Percentiles rank a stretch among this genome's conserved stretches.
phyloP scores from a whole-genome alignment of 2,113 vertebrate species.

The Cynopterus brachyotis region DNA sequence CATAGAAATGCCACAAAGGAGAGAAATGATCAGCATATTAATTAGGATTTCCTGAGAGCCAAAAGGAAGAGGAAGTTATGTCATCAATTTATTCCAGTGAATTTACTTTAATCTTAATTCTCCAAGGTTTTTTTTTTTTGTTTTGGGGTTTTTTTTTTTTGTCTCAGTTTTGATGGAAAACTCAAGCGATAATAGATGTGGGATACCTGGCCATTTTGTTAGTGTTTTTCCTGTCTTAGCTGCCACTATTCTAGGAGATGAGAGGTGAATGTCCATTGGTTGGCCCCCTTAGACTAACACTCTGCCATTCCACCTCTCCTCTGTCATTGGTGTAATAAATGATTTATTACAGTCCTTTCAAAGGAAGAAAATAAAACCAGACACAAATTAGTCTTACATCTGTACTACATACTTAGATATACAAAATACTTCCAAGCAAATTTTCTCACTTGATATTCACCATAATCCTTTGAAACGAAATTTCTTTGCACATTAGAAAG shows the following conservation, averaged over 20 bases:
- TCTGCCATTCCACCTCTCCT: not conserved
- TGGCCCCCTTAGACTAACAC: not conserved
- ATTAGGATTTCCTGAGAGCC: constrained; percentile 2
- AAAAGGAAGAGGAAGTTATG: not conserved
- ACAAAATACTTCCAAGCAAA: not conserved
- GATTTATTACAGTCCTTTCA: not conserved
- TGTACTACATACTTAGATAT: not conserved
- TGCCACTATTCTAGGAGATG: not conserved
- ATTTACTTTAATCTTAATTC: constrained; percentile 24
- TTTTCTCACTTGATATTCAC: not conserved
- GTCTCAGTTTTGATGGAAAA: not conserved
- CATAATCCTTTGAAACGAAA: not conserved
- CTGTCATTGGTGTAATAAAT: not conserved
- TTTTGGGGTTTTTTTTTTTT: too few relatives aligned
- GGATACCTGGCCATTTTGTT: not conserved
- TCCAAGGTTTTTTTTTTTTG: too few relatives aligned
- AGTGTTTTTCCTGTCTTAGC: not conserved
- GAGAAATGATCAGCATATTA: not conserved
- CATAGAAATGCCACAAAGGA: not conserved
- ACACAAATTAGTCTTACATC: not conserved
- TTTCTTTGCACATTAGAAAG: not conserved
- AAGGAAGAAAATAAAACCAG: not conserved
- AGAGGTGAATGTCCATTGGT: not conserved
- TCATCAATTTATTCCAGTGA: constrained; percentile 10
- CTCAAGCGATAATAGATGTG: not conserved